These are phyloP conservation scores for Clavelina lepadiformis DNA, from an alignment of 23 tunicate species.

Conservation along the genomic window DNA sequence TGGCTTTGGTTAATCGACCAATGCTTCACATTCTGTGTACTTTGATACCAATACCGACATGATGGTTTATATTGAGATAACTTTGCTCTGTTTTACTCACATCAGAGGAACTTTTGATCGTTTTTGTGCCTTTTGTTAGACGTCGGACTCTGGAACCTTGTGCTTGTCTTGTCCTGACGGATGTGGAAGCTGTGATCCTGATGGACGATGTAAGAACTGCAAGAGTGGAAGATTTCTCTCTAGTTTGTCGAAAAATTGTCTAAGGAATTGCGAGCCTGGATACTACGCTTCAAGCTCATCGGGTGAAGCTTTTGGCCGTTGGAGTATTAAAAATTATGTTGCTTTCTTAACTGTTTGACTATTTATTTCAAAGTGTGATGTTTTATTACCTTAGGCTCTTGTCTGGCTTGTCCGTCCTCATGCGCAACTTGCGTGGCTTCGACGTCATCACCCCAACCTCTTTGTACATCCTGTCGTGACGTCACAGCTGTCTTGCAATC, in stretches of 20 bases:
- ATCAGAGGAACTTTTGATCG: too few relatives aligned
- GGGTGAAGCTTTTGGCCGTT: too few relatives aligned
- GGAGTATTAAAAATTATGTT: too few relatives aligned
- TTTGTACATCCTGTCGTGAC: slow-evolving; percentile 70
- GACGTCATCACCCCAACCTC: slow-evolving; percentile 25
- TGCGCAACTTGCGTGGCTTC: slow-evolving; percentile 55
- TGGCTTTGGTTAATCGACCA: too few relatives aligned
- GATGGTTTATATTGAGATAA: too few relatives aligned
- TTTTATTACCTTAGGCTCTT: too few relatives aligned
- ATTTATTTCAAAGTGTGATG: too few relatives aligned
- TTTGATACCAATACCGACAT: too few relatives aligned
- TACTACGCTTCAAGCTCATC: slow-evolving; percentile 38
- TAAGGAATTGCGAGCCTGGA: slow-evolving; percentile 46
- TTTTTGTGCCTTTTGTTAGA: slow-evolving; percentile 16
- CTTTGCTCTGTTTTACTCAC: too few relatives aligned
- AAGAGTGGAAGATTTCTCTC: slow-evolving; percentile 37
- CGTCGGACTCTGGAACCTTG: slow-evolving; percentile 17
- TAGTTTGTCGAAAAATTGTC: slow-evolving; percentile 27
- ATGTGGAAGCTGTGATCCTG: slow-evolving; percentile 43
- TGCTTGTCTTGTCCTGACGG: slow-evolving; percentile 54
- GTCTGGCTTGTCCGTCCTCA: slow-evolving; percentile 53
- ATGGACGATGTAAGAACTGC: slow-evolving; percentile 40
- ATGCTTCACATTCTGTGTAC: too few relatives aligned
- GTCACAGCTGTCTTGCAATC: slow-evolving; percentile 55
- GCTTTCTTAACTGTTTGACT: too few relatives aligned